Evolutionary conservation across 1,140 invertebrate species (phyloP).

Genomic region (Euglossa dilemma): DNA sequence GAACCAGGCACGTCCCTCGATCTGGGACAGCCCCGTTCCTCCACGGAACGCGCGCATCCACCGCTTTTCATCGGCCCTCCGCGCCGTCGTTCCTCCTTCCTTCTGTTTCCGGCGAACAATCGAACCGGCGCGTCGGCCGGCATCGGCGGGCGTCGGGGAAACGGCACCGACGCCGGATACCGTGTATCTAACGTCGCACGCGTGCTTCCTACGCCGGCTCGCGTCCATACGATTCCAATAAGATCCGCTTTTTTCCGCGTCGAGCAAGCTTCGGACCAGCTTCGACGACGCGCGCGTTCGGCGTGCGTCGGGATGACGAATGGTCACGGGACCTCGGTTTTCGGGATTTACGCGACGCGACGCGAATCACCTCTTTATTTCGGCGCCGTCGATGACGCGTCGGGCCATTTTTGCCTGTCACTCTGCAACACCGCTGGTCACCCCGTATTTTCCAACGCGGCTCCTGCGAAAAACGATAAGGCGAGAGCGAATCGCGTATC

Average conservation of each 20-base stretch:
- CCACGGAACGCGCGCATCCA: slow-evolving; percentile 62
- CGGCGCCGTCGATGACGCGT: background rate
- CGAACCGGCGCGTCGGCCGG: slow-evolving; percentile 39
- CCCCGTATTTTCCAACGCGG: too few species aligned
- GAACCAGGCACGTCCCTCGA: slow-evolving; percentile 18
- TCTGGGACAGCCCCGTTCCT: slow-evolving; percentile 42
- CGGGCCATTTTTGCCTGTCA: too few species aligned
- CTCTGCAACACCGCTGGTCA: too few species aligned
- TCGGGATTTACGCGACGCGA: background rate
- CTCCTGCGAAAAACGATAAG: too few species aligned
- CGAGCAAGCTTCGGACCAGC: background rate
- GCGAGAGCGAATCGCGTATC: too few species aligned
- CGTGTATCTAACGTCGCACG: slow-evolving; percentile 38
- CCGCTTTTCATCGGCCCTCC: slow-evolving; percentile 49
- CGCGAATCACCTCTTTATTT: background rate
- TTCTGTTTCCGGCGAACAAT: slow-evolving; percentile 35
- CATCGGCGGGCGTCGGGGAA: background rate
- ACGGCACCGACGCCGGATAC: background rate
- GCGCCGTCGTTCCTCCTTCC: slow-evolving; percentile 40
- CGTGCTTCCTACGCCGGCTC: background rate
- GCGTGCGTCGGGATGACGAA: too few species aligned
- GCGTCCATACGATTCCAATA: slow-evolving; percentile 29
- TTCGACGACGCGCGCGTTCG: background rate
- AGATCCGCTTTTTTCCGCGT: background rate
- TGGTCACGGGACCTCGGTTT: background rate